Evolutionary conservation across 2,888 invertebrate species (phyloP).

Genomic region (Frankliniella fusca): DNA sequence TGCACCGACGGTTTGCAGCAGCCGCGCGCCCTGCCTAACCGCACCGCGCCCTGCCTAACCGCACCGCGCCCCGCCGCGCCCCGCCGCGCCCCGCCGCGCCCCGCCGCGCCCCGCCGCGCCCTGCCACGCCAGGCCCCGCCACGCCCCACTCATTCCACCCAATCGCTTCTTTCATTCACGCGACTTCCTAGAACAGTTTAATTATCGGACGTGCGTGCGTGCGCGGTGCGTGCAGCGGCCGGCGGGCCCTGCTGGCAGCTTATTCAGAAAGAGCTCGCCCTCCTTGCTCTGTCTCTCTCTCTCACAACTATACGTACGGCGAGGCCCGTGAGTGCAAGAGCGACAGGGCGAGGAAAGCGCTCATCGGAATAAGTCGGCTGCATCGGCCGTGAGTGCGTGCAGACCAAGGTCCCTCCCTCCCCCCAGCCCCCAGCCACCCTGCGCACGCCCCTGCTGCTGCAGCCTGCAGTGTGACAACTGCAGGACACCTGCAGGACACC

Average conservation of each 20-base stretch:
- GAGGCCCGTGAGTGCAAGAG: too few relatives aligned
- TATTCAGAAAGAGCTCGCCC: too few relatives aligned
- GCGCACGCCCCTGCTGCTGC: too few relatives aligned
- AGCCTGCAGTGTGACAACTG: too few relatives aligned
- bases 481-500: too few relatives aligned
- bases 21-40: not conserved
- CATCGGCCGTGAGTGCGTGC: not conserved
- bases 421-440: not conserved
- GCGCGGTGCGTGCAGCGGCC: not conserved
- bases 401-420: not conserved
- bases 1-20: too few relatives aligned
- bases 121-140: not conserved
- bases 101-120: not conserved
- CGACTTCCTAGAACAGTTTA: conserved; percentile 19
- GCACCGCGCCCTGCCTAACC: not conserved
- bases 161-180: conserved; percentile 8
- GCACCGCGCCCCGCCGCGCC: not conserved
- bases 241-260: too few relatives aligned
- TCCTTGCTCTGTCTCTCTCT: too few relatives aligned
- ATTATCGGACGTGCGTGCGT: not conserved
- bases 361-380: too few relatives aligned
- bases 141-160: not conserved
- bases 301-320: too few relatives aligned
- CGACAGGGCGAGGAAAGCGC: too few relatives aligned
- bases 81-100: not conserved